phyloP scores from a whole-genome alignment of 2,797 vertebrate species.

The Arvicola amphibius region DNA sequence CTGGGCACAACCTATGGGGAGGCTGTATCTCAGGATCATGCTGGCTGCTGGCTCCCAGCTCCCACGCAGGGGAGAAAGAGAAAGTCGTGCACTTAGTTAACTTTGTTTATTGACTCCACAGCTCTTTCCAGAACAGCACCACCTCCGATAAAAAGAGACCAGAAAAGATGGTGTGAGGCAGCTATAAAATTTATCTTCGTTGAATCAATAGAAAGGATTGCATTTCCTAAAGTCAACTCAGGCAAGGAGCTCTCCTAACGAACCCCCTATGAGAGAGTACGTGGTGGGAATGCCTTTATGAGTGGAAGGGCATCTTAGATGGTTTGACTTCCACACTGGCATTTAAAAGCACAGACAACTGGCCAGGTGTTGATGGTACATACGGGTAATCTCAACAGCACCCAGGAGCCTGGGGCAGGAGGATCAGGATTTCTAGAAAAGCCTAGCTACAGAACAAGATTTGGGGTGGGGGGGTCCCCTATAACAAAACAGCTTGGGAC shows the following conservation, averaged over 20 bases:
- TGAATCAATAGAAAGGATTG: constrained; percentile 57
- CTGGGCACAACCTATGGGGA: constrained; percentile 80
- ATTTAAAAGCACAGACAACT: background rate
- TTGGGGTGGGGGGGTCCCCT: background rate
- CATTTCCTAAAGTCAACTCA: constrained; percentile 58
- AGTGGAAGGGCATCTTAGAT: background rate
- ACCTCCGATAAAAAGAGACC: constrained; percentile 66
- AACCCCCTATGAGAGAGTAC: background rate
- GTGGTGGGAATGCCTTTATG: background rate
- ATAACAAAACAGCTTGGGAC: background rate
- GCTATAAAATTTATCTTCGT: constrained; percentile 55
- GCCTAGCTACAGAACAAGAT: background rate
- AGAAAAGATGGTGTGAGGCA: constrained; percentile 42
- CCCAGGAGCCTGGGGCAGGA: background rate
- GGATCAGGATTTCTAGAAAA: background rate
- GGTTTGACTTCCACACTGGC: background rate
- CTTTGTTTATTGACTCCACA: constrained; percentile 76
- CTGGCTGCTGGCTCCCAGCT: constrained; percentile 46
- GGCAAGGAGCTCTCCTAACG: constrained; percentile 7
- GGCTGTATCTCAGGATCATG: constrained; percentile 75
- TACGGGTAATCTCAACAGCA: background rate
- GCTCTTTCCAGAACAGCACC: constrained; percentile 12
- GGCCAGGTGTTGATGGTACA: background rate
- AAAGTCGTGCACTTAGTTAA: constrained; percentile 74
- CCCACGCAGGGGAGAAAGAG: constrained; percentile 50